Base-by-base conservation (phyloP, 2,797 vertebrate genomes). In the Orestias chungarensis region DNA sequence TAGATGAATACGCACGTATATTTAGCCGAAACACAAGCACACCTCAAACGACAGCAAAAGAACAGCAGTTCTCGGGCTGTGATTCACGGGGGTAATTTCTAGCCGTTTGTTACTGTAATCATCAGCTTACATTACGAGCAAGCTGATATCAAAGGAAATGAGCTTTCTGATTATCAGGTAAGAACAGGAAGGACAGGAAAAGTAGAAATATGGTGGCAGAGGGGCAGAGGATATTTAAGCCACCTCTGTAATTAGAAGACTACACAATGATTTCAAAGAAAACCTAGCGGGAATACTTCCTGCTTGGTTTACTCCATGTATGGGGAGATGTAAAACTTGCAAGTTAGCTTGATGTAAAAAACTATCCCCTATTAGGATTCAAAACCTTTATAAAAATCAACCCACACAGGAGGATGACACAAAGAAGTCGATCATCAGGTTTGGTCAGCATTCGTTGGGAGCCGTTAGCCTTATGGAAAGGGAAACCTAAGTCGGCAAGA, bases 61-160 rank as follows among this genome's bases (percentile, higher is more conserved):
- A 25, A 72, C 70, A 78, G 73, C 68, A 78, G 71, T 66, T 23
- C 69, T 4, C n/a, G 70, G 31, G 81, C 72, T n/a, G 73, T 83
- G 87, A 85, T 90, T 87, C 83, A 85, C 71, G 73, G 81, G 2
- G 64, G 86, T 85, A 82, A 91, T 92, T 91, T 89, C 82, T 86
- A 82, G 79, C 84, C 40, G 76, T 80, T 81, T 79, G 66, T 74
- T 78, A 81, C 83, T 84, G 82, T 92, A 92, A 94, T 94, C 90
- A 90, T 82, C 64, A 67, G 82, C 82, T 83, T 70, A 85, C 70
- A 61, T 87, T 35, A 12, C 78, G 78, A 82, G 67, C 68, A 68
- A 55, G 82, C 17, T 70, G 71, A 74, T 44, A 64, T 33, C 18
- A 57, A 59, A 59, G 55, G 31, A 31, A 59, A 17, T 14, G 46